Evolutionary conservation across 2,113 vertebrate genomes (phyloP).

Genomic region (Zosterops pallidus): DNA sequence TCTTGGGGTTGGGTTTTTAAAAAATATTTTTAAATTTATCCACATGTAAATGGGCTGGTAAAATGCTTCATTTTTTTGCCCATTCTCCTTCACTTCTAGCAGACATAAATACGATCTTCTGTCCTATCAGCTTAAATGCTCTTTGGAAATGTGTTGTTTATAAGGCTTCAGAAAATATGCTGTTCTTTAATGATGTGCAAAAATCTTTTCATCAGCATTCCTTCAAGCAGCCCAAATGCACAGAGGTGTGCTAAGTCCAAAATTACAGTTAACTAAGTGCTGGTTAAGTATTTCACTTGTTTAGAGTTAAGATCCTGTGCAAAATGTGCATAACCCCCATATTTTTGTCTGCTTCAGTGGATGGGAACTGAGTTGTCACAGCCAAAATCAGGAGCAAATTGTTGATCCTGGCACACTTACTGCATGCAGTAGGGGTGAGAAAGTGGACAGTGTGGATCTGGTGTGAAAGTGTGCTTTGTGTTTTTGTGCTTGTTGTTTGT

Average conservation of each 20-base stretch:
- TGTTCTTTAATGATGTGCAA: not conserved
- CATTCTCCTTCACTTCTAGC: not conserved
- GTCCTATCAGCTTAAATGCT: not conserved
- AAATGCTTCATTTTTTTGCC: accelerated
- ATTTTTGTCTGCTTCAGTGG: not conserved
- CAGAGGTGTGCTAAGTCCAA: not conserved
- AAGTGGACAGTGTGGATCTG: not conserved
- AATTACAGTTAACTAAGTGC: not conserved
- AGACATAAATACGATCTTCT: not conserved
- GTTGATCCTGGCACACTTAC: not conserved
- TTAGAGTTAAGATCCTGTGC: not conserved
- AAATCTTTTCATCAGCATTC: not conserved
- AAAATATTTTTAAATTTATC: not conserved
- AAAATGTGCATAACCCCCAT: accelerated
- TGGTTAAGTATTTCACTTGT: not conserved
- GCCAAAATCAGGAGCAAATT: not conserved
- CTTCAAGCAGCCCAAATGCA: not conserved
- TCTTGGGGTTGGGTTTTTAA: too few relatives aligned
- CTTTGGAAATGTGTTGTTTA: not conserved
- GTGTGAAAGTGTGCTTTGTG: not conserved
- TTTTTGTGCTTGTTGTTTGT: not conserved
- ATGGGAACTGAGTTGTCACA: not conserved
- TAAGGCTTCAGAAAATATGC: not conserved
- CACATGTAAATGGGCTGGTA: not conserved
- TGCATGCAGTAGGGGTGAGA: not conserved